These are phyloP conservation scores for Trichoplusia ni DNA, from an alignment of 1,140 invertebrate genomes.

Conservation along the genomic window DNA sequence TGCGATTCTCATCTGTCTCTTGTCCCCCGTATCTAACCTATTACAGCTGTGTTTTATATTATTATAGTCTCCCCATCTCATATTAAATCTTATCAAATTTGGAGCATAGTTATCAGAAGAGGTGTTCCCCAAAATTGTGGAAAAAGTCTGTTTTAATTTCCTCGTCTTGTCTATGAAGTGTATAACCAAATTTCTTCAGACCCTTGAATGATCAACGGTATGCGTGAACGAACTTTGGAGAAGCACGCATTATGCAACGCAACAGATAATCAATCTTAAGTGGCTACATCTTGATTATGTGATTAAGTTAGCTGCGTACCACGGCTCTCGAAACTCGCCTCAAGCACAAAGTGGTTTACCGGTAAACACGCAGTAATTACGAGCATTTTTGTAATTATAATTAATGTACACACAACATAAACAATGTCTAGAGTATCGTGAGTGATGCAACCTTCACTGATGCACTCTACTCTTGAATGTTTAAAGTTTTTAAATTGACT, in stretches of 20 bases:
- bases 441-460: conserved; percentile 8
- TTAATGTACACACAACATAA: conserved; percentile 17
- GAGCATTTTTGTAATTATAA: conserved; percentile 25
- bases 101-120: too few species aligned
- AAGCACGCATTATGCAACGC: conserved; percentile 47
- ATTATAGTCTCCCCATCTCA: too few species aligned
- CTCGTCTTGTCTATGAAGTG: too few species aligned
- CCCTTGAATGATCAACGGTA: neutral
- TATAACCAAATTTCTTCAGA: too few species aligned
- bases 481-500: too few species aligned
- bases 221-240: conserved; percentile 30
- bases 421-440: neutral
- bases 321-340: conserved; percentile 23
- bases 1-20: too few species aligned
- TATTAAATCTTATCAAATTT: too few species aligned
- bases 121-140: too few species aligned
- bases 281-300: conserved; percentile 55
- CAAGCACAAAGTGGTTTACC: conserved; percentile 27
- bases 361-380: conserved; percentile 5
- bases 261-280: conserved; percentile 56
- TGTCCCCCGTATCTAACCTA: too few species aligned
- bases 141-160: too few species aligned
- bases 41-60: too few species aligned
- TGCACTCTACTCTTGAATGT: too few species aligned
- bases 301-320: conserved; percentile 58